Evolutionary conservation across 2,888 invertebrate species (phyloP).

Genomic region (Mythimna albipuncta): DNA sequence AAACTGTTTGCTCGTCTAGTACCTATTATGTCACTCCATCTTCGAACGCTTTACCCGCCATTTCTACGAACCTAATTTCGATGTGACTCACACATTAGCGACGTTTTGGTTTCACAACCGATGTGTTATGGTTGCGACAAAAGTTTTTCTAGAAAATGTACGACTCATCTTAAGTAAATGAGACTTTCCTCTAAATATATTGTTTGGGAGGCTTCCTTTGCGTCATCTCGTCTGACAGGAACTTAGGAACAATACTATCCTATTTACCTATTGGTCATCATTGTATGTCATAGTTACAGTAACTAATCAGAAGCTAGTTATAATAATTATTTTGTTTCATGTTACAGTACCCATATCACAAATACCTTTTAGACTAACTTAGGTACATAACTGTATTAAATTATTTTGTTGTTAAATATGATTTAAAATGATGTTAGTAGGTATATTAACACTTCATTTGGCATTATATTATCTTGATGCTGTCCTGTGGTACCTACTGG

Average conservation of each 20-base stretch:
- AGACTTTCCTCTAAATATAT: slow-evolving; percentile 18
- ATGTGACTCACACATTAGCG: slow-evolving; percentile 36
- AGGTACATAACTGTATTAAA: too few relatives aligned
- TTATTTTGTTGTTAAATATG: too few relatives aligned
- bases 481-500: too few relatives aligned
- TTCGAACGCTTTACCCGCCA: slow-evolving; percentile 16
- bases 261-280: slow-evolving; percentile 8
- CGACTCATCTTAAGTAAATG: background rate
- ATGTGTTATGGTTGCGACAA: slow-evolving; percentile 26
- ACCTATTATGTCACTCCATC: slow-evolving; percentile 36
- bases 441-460: too few relatives aligned
- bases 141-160: slow-evolving; percentile 34
- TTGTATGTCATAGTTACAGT: too few relatives aligned
- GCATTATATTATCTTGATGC: too few relatives aligned
- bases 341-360: too few relatives aligned
- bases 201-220: background rate
- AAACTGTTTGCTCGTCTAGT: slow-evolving; percentile 29
- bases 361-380: too few relatives aligned
- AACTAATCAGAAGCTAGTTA: too few relatives aligned
- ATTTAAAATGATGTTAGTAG: too few relatives aligned
- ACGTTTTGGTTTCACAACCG: slow-evolving; percentile 48
- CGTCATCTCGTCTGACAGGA: slow-evolving; percentile 5
- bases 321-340: too few relatives aligned
- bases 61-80: slow-evolving; percentile 42
- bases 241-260: background rate